Conservation (phyloP, 2,113 vertebrate species). For the Archocentrus centrarchus region DNA sequence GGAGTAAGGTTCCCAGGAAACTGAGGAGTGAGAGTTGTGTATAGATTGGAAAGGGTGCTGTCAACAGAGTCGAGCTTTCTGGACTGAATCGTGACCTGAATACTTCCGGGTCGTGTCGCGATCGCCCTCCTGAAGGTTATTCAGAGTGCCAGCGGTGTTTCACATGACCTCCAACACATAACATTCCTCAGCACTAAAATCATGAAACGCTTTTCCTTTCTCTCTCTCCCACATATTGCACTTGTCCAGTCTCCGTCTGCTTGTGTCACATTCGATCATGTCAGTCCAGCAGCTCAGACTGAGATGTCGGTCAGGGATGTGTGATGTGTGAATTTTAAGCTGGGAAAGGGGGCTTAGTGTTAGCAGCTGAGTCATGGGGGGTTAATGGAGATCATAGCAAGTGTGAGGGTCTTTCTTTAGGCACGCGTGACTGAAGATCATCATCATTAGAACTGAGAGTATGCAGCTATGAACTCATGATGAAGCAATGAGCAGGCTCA, state of each 20-base stretch:
- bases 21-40: conserved; percentile 68
- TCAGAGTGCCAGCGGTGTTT: conserved; percentile 73
- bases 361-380: conserved; percentile 72
- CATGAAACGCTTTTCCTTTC: conserved; percentile 40
- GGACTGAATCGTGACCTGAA: conserved; percentile 71
- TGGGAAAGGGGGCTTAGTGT: conserved; percentile 38
- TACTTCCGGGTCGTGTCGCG: conserved; percentile 74
- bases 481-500: conserved; percentile 50
- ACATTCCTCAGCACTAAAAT: conserved; percentile 67
- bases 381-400: conserved; percentile 64
- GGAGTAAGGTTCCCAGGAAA: conserved; percentile 70
- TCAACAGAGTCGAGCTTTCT: conserved; percentile 71
- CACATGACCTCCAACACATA: conserved; percentile 77
- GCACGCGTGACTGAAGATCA: conserved; percentile 68
- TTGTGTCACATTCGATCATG: conserved; percentile 49
- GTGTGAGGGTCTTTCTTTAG: conserved; percentile 48
- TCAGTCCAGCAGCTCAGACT: conserved; percentile 31
- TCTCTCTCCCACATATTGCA: conserved; percentile 27
- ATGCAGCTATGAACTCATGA: conserved; percentile 64
- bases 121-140: conserved; percentile 69
- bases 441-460: conserved; percentile 65
- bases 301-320: conserved; percentile 31
- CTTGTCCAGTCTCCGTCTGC: conserved; percentile 30
- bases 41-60: conserved; percentile 65
- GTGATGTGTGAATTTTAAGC: conserved; percentile 64